phyloP scores from a whole-genome alignment of 2,888 invertebrate genomes.

The Charanyca ferruginea region DNA sequence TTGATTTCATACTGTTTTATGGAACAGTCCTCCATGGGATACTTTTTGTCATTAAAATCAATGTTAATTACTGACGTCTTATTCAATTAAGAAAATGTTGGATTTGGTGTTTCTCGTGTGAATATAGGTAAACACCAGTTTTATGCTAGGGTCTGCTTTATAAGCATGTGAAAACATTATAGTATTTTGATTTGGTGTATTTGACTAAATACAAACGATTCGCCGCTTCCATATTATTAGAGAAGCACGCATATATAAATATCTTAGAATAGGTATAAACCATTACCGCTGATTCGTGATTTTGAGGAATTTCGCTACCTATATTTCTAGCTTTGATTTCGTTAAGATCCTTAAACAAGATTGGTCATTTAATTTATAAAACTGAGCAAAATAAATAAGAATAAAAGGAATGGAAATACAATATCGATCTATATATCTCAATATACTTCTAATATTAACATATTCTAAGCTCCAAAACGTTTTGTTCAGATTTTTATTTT shows the following conservation, averaged over 20 bases:
- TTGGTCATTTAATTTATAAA: constrained; percentile 34
- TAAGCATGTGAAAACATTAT: constrained; percentile 1
- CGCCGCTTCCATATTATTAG: constrained; percentile 27
- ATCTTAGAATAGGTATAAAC: constrained; percentile 21
- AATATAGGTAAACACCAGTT: constrained; percentile 14
- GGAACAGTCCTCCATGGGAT: constrained; percentile 31
- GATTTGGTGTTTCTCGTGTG: constrained; percentile 19
- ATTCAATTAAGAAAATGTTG: constrained; percentile 17
- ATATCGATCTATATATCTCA: constrained; percentile 35
- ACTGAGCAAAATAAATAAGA: constrained; percentile 5
- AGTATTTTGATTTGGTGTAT: not conserved
- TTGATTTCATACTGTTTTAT: constrained; percentile 62
- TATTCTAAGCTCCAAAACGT: constrained; percentile 58
- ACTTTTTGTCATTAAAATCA: constrained; percentile 38
- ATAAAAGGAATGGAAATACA: constrained; percentile 31
- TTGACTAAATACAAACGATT: constrained; percentile 22
- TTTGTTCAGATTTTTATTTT: constrained; percentile 60
- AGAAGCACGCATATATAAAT: constrained; percentile 20
- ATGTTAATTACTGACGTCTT: constrained; percentile 31
- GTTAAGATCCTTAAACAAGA: constrained; percentile 25
- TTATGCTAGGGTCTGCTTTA: constrained; percentile 1
- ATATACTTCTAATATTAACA: constrained; percentile 44
- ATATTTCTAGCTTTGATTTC: constrained; percentile 21
- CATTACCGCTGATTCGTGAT: constrained; percentile 24
- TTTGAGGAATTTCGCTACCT: constrained; percentile 40